Base-by-base conservation (phyloP, 1,140 invertebrate species). In the Lethrus apterus region DNA sequence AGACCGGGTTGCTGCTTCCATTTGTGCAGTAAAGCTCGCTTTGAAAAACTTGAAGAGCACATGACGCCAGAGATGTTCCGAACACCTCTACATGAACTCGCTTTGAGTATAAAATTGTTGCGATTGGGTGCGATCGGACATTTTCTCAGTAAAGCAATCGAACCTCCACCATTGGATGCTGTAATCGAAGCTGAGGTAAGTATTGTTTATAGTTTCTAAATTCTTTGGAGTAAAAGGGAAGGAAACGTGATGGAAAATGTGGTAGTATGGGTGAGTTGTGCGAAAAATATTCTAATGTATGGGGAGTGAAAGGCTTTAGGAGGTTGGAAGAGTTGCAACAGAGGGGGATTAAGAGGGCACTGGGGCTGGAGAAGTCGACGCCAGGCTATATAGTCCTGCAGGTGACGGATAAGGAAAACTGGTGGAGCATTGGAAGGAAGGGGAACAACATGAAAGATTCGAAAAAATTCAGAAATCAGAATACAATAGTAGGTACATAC, bases 1-100 rank as follows among this genome's bases (percentile, higher is more conserved):
- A 73, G 81, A 10, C 79, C 87, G 0, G 93, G 93, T 7, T 84
- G 85, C 50, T 93, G 90, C 63, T 97, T 91, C 58, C 90, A 93
- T 57, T 69, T 96, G 4, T 94, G 86, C 59, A 88, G 87, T 0
- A 69, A 72, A 44, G 79, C 83, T 0, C 70, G 88, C 13, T 89
- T 68, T 58, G 70, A 80, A 0, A 81, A 76, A 42, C 70, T 96
- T 34, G 92, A 96, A 7, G 86, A 95, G 55, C 88, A 94, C 57
- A 83, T 90, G 61, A 93, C 89, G 0, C 91, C 93, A 0, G 93
- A 97, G 73, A 97, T 97, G 77, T 94, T 96, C 69, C 75, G 93
- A 38, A 96, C 92, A 2, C 93, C 93, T 0, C 71, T 97, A 2
- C 93, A 97, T 62, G 93, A 97, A 63, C 69, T 93, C 29, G 84